Percentiles rank a stretch among this genome's conserved stretches.
Evolutionary conservation across 2,113 vertebrate genomes (phyloP).

Genomic region (Nyctibius bracteatus): DNA sequence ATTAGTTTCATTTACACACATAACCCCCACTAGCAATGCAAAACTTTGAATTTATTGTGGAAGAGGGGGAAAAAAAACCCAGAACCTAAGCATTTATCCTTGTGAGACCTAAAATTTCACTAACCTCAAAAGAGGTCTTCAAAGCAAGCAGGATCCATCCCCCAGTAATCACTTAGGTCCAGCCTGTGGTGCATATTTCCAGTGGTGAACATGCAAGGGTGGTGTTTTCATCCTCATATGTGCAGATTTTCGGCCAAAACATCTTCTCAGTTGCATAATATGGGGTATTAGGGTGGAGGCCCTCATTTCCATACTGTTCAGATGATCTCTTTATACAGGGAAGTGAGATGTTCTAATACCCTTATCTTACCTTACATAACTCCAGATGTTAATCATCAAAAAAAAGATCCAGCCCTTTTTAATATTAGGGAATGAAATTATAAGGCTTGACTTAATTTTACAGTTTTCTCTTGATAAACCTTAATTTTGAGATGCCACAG

Average conservation of each 20-base stretch:
- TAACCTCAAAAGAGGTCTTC: background rate
- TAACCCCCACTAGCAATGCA: background rate
- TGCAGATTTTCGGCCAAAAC: background rate
- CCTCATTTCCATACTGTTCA: conserved; percentile 29
- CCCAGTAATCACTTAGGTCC: background rate
- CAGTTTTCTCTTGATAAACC: conserved; percentile 19
- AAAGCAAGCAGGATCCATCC: background rate
- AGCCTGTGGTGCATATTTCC: background rate
- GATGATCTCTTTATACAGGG: conserved; percentile 15
- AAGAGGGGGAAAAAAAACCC: background rate
- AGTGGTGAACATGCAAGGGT: background rate
- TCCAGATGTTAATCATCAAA: conserved; percentile 51
- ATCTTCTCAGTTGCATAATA: background rate
- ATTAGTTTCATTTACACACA: background rate
- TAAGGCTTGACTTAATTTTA: conserved; percentile 41
- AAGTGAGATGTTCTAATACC: conserved; percentile 30
- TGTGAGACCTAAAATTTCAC: background rate
- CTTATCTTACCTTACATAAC: conserved; percentile 51
- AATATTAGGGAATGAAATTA: conserved; percentile 24
- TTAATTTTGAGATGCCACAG: background rate
- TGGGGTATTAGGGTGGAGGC: conserved; percentile 27
- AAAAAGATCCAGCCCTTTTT: conserved; percentile 24
- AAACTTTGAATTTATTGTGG: background rate
- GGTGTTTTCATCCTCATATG: background rate
- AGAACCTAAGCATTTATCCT: background rate